Conservation (phyloP, 2,797 vertebrate genomes). For the Eospalax fontanierii region DNA sequence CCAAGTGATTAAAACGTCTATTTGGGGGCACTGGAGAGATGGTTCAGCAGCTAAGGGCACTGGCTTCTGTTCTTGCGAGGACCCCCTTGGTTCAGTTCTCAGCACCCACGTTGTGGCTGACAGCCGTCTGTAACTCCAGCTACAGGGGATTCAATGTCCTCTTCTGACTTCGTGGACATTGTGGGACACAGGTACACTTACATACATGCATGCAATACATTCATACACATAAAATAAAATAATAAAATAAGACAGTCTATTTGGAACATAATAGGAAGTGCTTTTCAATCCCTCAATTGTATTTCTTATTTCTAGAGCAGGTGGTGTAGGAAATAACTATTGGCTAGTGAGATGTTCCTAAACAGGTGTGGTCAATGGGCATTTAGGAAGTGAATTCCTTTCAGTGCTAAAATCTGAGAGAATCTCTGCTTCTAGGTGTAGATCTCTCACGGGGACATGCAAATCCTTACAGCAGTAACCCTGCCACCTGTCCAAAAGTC, state of each 20-base stretch:
- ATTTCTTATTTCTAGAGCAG: constrained; percentile 21
- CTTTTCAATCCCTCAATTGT: neutral
- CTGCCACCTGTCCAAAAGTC: neutral
- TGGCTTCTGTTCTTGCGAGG: too few species aligned
- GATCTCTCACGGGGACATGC: neutral
- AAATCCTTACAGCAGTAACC: neutral
- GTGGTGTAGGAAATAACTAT: neutral
- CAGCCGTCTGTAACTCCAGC: too few species aligned
- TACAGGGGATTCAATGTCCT: too few species aligned
- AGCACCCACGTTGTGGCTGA: too few species aligned
- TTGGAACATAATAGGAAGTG: neutral
- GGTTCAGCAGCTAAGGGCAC: too few species aligned
- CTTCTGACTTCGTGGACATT: too few species aligned
- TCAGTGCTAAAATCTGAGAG: neutral
- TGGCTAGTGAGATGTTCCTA: neutral
- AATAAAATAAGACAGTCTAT: too few species aligned
- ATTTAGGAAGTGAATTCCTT: neutral
- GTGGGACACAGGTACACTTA: too few species aligned
- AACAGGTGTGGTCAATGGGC: neutral
- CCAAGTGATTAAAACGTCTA: neutral
- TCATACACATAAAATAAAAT: too few species aligned
- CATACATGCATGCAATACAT: too few species aligned
- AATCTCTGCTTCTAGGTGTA: constrained; percentile 11
- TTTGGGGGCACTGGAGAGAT: too few species aligned
- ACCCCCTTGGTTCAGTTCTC: too few species aligned